Conservation (phyloP, 2,888 invertebrate genomes). For the Melanargia galathea region DNA sequence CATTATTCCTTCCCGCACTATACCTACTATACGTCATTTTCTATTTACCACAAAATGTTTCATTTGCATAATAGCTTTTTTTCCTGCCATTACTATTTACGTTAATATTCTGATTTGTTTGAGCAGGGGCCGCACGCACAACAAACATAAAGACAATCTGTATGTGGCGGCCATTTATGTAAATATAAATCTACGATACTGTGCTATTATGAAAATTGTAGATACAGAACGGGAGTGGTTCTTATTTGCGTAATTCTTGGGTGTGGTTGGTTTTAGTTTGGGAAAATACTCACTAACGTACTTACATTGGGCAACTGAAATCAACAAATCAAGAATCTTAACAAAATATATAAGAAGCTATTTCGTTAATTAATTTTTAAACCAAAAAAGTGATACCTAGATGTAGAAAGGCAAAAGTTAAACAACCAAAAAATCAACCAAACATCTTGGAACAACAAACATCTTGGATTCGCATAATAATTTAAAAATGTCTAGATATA, state of each 20-base stretch:
- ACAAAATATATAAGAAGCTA: no score
- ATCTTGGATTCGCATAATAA: background rate
- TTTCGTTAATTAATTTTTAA: no score
- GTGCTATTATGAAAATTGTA: conserved; percentile 71
- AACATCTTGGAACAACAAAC: background rate
- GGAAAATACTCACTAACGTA: conserved; percentile 32
- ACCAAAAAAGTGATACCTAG: no score
- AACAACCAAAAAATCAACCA: background rate
- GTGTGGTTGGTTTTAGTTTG: conserved; percentile 58
- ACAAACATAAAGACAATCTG: conserved; percentile 80
- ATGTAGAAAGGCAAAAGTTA: no score
- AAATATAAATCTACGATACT: conserved; percentile 76
- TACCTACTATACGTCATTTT: conserved; percentile 78
- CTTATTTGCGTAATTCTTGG: conserved; percentile 69
- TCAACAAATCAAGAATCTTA: background rate
- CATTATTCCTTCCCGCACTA: conserved; percentile 73
- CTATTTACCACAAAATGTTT: conserved; percentile 81
- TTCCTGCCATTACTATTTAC: conserved; percentile 78
- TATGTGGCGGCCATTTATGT: conserved; percentile 78
- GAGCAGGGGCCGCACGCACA: conserved; percentile 78
- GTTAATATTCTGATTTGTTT: conserved; percentile 80
- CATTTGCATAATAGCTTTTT: conserved; percentile 82
- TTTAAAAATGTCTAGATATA: conserved; percentile 31
- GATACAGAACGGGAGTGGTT: conserved; percentile 66
- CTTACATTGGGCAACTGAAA: conserved; percentile 7